Evolutionary conservation across 2,888 invertebrate species (phyloP).

Genomic region (Chesias legatella): DNA sequence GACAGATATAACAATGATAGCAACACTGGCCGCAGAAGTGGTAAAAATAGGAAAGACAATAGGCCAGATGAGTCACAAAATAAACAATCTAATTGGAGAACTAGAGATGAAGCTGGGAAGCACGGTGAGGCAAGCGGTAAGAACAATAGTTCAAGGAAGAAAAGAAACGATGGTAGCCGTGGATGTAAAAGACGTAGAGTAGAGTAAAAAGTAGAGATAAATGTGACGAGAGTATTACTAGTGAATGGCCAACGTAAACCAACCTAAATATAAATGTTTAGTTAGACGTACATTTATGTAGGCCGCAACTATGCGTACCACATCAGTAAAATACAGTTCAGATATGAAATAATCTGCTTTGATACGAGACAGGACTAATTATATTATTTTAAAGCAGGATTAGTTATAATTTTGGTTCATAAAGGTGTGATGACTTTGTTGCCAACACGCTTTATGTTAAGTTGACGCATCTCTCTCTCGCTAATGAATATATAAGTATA

Average conservation of each 20-base stretch:
- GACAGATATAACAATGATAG: constrained; percentile 8
- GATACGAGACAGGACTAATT: no score
- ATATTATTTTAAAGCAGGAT: no score
- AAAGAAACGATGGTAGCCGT: constrained; percentile 11
- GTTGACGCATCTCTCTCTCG: no score
- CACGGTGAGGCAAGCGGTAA: neutral
- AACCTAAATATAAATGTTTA: no score
- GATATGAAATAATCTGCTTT: no score
- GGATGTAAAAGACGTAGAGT: constrained; percentile 1
- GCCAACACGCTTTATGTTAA: no score
- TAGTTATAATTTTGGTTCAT: no score
- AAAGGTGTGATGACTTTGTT: no score
- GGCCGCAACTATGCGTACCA: no score
- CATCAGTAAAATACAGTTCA: no score
- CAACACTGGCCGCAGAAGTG: constrained; percentile 1
- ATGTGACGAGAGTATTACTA: neutral
- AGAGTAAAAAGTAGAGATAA: constrained; percentile 8
- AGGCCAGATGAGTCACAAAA: constrained; percentile 1
- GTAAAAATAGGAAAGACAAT: neutral
- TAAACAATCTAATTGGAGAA: constrained; percentile 17
- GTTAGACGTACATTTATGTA: no score
- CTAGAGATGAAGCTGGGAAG: constrained; percentile 3
- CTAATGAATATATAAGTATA: no score
- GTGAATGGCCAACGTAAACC: neutral
- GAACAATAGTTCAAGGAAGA: constrained; percentile 7